Evolutionary conservation across 2,888 invertebrate species (phyloP), one percentile per base, ranked within the genome.

Genomic region (Aphrophora alni): DNA sequence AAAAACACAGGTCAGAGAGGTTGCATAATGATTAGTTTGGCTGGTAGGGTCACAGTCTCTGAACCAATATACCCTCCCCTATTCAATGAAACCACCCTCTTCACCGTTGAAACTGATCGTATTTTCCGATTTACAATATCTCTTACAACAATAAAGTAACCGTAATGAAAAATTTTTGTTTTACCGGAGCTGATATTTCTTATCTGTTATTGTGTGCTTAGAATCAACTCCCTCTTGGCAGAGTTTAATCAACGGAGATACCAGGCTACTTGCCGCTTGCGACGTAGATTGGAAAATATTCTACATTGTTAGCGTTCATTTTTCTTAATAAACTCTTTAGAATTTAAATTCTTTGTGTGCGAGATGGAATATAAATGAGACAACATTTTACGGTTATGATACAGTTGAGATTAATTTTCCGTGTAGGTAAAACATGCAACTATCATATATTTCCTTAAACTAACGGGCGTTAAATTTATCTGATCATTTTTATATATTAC

Each of bases 111-210:
- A 59, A 59, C 59, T 59, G 59, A 59, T 59, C 59, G 59, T 59
- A 59, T 59, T 59, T 59, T 59, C 59, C 59, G 59, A 59, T 59
- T 59, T 21, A 59, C 21, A 59, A 59, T 59, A 59, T 59, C 59
- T 59, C 59, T 2, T 4, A 21, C 21, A 59, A 59, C 59, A 59
- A 59, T 59, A 59, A 59, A 21, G 59, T 59, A 59, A 59, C 59
- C 21, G 59, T 59, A 59, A 59, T 59, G 59, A 59, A 59, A 59
- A 59, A 59, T 59, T n/a, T 21, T 59, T 59, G 59, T 59, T 59
- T 59, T 59, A 59, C 59, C 44, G 5, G 8, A 21, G 59, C 59
- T 59, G 59, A 59, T 59, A 59, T 59, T 59, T 59, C 59, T 59
- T 59, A 59, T 59, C 59, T 59, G 33, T 33, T 33, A 33, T 8